Conservation (phyloP, 2,888 invertebrate genomes). For the Chromoteleia sp. region DNA sequence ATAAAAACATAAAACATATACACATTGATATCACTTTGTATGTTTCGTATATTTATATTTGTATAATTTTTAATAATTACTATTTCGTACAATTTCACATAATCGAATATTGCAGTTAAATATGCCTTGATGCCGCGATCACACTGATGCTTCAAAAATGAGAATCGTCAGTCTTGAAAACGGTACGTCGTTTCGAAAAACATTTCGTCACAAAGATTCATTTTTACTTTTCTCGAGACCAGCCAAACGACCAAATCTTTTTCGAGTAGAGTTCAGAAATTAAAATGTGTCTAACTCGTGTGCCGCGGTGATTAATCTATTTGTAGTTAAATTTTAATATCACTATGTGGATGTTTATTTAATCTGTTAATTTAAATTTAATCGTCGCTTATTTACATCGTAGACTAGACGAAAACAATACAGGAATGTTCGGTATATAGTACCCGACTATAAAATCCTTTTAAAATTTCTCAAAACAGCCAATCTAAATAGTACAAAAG, state of each 20-base stretch:
- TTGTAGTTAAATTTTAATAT: conserved; percentile 18
- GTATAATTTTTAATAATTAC: conserved; percentile 21
- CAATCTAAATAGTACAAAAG: conserved; percentile 3
- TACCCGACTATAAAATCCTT: not conserved
- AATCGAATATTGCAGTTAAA: conserved; percentile 50
- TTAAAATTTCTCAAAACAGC: conserved; percentile 8
- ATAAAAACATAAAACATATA: not conserved
- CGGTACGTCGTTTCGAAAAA: conserved; percentile 26
- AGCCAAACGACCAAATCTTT: conserved; percentile 1
- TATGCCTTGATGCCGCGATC: conserved; percentile 10
- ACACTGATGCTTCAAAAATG: conserved; percentile 44
- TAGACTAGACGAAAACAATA: conserved; percentile 48
- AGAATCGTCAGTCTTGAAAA: conserved; percentile 70
- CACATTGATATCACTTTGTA: not conserved
- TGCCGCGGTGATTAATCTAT: not conserved
- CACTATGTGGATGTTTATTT: conserved; percentile 20
- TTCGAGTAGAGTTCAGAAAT: not conserved
- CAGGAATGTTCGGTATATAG: conserved; percentile 26
- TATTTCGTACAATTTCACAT: conserved; percentile 35
- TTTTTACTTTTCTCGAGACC: conserved; percentile 10
- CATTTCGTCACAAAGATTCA: conserved; percentile 11
- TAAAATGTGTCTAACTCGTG: not conserved
- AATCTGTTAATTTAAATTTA: conserved; percentile 4
- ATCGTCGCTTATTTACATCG: conserved; percentile 23
- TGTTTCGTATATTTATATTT: conserved; percentile 27